phyloP scores from a whole-genome alignment of 2,113 vertebrate species.

The Neomonachus schauinslandi region DNA sequence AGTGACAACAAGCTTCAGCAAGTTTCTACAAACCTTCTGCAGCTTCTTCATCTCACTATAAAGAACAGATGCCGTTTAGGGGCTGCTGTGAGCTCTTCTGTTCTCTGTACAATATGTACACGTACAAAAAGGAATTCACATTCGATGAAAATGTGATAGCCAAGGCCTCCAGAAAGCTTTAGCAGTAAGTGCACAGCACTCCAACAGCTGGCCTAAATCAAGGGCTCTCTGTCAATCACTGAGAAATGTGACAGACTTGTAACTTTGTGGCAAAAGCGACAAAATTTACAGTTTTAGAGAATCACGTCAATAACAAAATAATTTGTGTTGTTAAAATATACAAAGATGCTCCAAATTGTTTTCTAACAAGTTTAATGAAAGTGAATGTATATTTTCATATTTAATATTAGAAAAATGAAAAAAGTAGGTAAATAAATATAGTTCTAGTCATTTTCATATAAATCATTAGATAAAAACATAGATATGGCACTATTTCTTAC shows the following conservation, averaged over 20 bases:
- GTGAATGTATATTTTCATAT: slow-evolving; percentile 72
- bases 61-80: slow-evolving; percentile 89
- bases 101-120: slow-evolving; percentile 86
- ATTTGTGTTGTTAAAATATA: slow-evolving; percentile 80
- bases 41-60: slow-evolving; percentile 89
- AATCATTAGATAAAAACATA: slow-evolving; percentile 53
- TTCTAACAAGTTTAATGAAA: slow-evolving; percentile 78
- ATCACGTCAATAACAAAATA: slow-evolving; percentile 81
- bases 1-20: slow-evolving; percentile 92
- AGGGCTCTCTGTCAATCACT: slow-evolving; percentile 82
- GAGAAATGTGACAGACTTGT: slow-evolving; percentile 75
- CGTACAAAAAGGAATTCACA: slow-evolving; percentile 79
- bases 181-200: slow-evolving; percentile 49
- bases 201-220: slow-evolving; percentile 85
- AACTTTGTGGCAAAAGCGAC: slow-evolving; percentile 78
- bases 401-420: slow-evolving; percentile 68
- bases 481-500: neutral
- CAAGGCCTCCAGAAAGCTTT: slow-evolving; percentile 81
- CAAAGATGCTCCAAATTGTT: slow-evolving; percentile 70
- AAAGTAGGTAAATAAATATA: slow-evolving; percentile 60
- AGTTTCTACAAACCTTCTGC: slow-evolving; percentile 91
- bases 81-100: slow-evolving; percentile 88
- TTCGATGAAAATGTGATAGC: slow-evolving; percentile 84
- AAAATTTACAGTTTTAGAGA: slow-evolving; percentile 79
- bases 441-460: slow-evolving; percentile 18